Conservation (phyloP, 2,888 invertebrate genomes). For the Psylliodes chrysocephalus region DNA sequence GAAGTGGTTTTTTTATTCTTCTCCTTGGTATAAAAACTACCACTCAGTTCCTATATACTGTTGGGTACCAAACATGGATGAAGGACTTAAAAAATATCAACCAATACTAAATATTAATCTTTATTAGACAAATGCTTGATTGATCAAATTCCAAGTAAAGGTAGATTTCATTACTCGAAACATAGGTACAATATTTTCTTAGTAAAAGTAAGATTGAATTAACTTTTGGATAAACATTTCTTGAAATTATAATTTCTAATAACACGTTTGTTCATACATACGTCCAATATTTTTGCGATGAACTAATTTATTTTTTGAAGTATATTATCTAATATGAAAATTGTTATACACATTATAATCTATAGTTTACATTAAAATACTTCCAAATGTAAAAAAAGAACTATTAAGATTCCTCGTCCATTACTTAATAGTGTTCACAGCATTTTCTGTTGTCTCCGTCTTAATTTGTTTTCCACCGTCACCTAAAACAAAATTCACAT, state of each 20-base stretch:
- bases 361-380: slow-evolving; percentile 28
- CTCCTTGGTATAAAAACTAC: no score
- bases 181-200: not conserved
- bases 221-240: no score
- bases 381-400: slow-evolving; percentile 21
- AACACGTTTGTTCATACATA: not conserved
- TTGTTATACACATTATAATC: slow-evolving; percentile 22
- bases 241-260: not conserved
- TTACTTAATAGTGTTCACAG: slow-evolving; percentile 26
- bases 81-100: no score
- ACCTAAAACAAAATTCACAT: slow-evolving; percentile 58
- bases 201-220: not conserved
- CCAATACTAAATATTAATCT: not conserved
- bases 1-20: no score
- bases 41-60: no score
- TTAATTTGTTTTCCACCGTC: slow-evolving; percentile 69
- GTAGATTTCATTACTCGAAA: not conserved
- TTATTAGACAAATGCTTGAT: slow-evolving; percentile 13
- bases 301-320: slow-evolving; percentile 19
- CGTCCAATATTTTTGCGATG: not conserved
- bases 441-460: slow-evolving; percentile 62
- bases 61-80: no score
- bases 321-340: slow-evolving; percentile 28
- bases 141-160: slow-evolving; percentile 8
- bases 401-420: not conserved